phyloP scores from a whole-genome alignment of 2,888 invertebrate species.

The Drosophila antonietae region DNA sequence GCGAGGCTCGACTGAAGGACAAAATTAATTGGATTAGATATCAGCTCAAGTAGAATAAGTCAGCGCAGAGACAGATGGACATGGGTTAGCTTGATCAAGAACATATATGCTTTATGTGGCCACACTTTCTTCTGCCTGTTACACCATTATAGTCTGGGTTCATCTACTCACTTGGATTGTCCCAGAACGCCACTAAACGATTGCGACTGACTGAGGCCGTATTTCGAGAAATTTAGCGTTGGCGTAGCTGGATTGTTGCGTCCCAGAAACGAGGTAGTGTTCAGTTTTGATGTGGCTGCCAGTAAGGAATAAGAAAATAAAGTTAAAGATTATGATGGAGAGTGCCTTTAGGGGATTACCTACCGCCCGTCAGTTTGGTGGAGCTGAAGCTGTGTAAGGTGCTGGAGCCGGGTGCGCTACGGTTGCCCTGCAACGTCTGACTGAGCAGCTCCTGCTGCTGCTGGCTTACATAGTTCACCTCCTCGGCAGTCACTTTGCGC shows the following conservation, averaged over 20 bases:
- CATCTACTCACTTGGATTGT: constrained; percentile 75
- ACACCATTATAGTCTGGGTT: too few relatives aligned
- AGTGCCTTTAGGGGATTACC: constrained; percentile 2
- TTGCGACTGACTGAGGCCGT: constrained; percentile 73
- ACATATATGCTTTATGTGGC: too few relatives aligned
- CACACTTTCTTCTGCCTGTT: too few relatives aligned
- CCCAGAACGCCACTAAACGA: constrained; percentile 78
- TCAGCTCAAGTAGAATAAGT: background rate
- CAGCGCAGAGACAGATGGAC: too few relatives aligned
- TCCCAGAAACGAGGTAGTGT: constrained; percentile 68
- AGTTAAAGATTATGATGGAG: background rate
- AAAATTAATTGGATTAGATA: background rate
- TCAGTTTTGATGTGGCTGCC: constrained; percentile 68
- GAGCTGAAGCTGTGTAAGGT: constrained; percentile 71
- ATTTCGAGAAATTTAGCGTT: constrained; percentile 68
- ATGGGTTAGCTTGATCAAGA: too few relatives aligned
- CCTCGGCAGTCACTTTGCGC: constrained; percentile 90
- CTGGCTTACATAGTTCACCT: constrained; percentile 87
- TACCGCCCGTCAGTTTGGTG: constrained; percentile 74
- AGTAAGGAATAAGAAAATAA: background rate
- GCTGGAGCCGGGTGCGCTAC: constrained; percentile 32
- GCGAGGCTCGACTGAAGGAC: constrained; percentile 74
- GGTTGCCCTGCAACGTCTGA: constrained; percentile 60
- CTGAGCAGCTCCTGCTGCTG: constrained; percentile 82
- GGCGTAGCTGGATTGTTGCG: constrained; percentile 71